These are phyloP conservation scores for Monopis laevigella DNA, from an alignment of 2,888 invertebrate species.

Conservation along the genomic window DNA sequence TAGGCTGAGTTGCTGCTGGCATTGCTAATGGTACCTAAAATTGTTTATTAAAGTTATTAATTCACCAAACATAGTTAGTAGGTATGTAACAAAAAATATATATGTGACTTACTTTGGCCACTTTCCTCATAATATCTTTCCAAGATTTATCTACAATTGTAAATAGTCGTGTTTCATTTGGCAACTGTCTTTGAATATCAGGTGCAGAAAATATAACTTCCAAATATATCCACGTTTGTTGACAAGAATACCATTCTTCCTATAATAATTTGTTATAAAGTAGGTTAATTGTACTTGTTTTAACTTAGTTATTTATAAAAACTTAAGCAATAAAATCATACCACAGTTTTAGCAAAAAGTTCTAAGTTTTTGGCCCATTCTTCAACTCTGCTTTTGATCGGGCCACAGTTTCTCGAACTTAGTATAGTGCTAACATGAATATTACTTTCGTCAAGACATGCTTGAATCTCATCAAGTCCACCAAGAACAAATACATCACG, in stretches of 20 bases:
- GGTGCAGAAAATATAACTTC: constrained; percentile 96
- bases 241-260: constrained; percentile 91
- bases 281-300: too few species aligned
- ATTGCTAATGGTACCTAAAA: constrained; percentile 78
- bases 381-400: constrained; percentile 79
- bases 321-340: too few species aligned
- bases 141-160: constrained; percentile 87
- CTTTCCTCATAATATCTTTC: constrained; percentile 87
- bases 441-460: constrained; percentile 84
- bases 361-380: constrained; percentile 83
- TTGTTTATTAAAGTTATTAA: neutral
- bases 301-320: too few species aligned
- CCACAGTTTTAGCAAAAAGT: constrained; percentile 83
- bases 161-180: constrained; percentile 89
- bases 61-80: neutral
- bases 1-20: constrained; percentile 79
- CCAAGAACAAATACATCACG: constrained; percentile 88
- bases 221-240: constrained; percentile 93
- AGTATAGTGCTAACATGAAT: constrained; percentile 88
- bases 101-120: constrained; percentile 70
- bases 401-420: constrained; percentile 86
- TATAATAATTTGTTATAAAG: too few species aligned
- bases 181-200: constrained; percentile 92
- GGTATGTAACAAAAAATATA: neutral
- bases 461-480: constrained; percentile 85